These are phyloP conservation scores for Nyctereutes procyonoides DNA, from an alignment of 2,113 vertebrate species.

Conservation along the genomic window DNA sequence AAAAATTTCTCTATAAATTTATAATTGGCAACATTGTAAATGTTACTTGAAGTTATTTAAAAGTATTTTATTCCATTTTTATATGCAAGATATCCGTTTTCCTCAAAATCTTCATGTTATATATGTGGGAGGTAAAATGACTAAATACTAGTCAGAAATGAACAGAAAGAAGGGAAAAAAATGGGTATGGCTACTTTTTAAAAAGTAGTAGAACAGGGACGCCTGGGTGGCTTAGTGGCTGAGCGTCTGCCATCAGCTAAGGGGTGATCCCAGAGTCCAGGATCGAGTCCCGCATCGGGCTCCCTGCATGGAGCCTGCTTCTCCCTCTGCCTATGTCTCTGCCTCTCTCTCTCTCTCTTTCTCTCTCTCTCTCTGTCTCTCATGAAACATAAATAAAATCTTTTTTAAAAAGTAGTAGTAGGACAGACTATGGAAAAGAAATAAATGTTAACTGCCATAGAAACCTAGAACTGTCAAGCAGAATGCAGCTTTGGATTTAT, in stretches of 20 bases:
- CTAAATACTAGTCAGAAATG: background rate
- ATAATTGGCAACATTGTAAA: background rate
- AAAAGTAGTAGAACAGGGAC: background rate
- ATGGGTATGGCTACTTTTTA: background rate
- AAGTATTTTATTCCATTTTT: background rate
- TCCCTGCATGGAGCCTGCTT: no score
- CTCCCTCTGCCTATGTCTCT: no score
- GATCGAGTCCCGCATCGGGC: no score
- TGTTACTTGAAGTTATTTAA: background rate
- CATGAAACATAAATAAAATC: no score
- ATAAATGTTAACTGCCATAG: background rate
- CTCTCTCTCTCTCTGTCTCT: no score
- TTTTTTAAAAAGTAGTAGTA: background rate
- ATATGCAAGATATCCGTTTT: background rate
- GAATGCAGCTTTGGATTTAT: background rate
- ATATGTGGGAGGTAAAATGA: background rate
- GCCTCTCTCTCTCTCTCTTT: no score
- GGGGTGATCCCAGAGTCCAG: no score
- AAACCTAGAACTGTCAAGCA: background rate
- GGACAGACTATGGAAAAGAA: background rate
- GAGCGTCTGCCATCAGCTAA: no score
- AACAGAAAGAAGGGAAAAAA: background rate
- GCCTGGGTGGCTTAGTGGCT: no score
- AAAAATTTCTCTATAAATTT: background rate
- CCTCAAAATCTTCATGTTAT: background rate